phyloP scores from a whole-genome alignment of 1,140 invertebrate genomes.

The Heliconius hewitsoni region DNA sequence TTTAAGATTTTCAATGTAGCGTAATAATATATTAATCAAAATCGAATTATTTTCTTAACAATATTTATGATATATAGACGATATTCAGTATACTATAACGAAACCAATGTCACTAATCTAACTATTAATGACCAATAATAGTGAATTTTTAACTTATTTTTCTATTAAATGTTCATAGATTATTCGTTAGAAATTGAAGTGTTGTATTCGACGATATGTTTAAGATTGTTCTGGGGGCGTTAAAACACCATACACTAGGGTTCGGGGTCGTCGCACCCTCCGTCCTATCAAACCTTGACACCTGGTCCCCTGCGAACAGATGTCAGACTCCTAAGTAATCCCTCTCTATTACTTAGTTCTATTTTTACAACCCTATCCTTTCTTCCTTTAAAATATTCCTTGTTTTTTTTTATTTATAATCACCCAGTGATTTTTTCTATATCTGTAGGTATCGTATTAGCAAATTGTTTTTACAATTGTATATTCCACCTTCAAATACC shows the following conservation, averaged over 20 bases:
- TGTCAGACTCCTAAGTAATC: constrained; percentile 62
- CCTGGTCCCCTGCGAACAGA: constrained; percentile 73
- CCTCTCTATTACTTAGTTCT: constrained; percentile 40
- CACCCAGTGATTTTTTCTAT: background rate
- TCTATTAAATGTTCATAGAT: background rate
- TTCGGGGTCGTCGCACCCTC: constrained; percentile 73
- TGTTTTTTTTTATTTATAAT: background rate
- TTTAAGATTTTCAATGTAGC: too few relatives aligned
- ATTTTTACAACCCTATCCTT: constrained; percentile 37
- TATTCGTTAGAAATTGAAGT: background rate
- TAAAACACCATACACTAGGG: constrained; percentile 46
- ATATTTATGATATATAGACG: too few relatives aligned
- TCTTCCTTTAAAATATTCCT: constrained; percentile 17
- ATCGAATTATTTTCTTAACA: too few relatives aligned
- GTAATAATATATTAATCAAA: too few relatives aligned
- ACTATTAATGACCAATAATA: too few relatives aligned
- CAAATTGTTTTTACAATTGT: background rate
- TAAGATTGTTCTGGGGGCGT: constrained; percentile 36
- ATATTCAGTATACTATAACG: too few relatives aligned
- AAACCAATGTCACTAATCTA: too few relatives aligned
- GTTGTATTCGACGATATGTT: constrained; percentile 21
- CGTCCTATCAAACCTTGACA: constrained; percentile 63
- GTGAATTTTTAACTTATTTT: too few relatives aligned
- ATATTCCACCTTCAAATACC: constrained; percentile 30
- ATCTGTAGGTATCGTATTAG: background rate